A percentile compares a stretch with the other conserved stretches of the same genome.
phyloP scores from a whole-genome alignment of 2,888 invertebrate species.

The Diloba caeruleocephala region DNA sequence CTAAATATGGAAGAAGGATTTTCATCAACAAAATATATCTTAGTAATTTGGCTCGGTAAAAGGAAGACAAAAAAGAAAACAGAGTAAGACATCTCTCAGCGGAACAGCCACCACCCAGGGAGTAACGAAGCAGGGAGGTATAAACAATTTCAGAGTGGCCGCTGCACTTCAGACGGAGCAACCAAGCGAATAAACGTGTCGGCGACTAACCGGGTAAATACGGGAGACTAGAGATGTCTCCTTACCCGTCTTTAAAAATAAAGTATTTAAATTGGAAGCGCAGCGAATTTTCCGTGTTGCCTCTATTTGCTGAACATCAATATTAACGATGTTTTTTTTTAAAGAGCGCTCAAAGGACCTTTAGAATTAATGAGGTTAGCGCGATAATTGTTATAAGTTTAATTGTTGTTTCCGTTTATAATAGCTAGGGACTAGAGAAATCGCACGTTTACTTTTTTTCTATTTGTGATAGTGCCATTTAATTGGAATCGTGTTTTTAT shows the following conservation, averaged over 20 bases:
- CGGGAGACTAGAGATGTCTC: slow-evolving; percentile 55
- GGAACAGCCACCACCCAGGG: slow-evolving; percentile 51
- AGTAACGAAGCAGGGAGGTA: slow-evolving; percentile 68
- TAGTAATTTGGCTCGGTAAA: slow-evolving; percentile 50
- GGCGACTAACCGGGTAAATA: slow-evolving; percentile 67
- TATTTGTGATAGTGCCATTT: slow-evolving; percentile 39
- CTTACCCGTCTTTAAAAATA: slow-evolving; percentile 54
- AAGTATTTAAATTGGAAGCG: slow-evolving; percentile 62
- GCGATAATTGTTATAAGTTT: slow-evolving; percentile 59
- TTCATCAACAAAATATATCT: slow-evolving; percentile 21
- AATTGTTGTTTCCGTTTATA: slow-evolving; percentile 49
- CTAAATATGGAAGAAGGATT: slow-evolving; percentile 16
- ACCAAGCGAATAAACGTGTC: slow-evolving; percentile 73
- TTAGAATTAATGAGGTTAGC: slow-evolving; percentile 60
- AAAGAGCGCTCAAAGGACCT: slow-evolving; percentile 58
- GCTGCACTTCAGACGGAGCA: slow-evolving; percentile 72
- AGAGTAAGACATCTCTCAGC: slow-evolving; percentile 55
- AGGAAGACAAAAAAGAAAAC: slow-evolving; percentile 51
- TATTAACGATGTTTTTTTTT: slow-evolving; percentile 62
- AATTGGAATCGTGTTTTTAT: slow-evolving; percentile 40
- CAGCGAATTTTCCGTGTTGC: slow-evolving; percentile 53
- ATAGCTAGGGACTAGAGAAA: slow-evolving; percentile 18
- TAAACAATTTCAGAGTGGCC: slow-evolving; percentile 79
- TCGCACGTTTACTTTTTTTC: slow-evolving; percentile 27
- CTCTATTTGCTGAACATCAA: slow-evolving; percentile 57